phyloP scores from a whole-genome alignment of 2,797 vertebrate species.

The Allobates femoralis region DNA sequence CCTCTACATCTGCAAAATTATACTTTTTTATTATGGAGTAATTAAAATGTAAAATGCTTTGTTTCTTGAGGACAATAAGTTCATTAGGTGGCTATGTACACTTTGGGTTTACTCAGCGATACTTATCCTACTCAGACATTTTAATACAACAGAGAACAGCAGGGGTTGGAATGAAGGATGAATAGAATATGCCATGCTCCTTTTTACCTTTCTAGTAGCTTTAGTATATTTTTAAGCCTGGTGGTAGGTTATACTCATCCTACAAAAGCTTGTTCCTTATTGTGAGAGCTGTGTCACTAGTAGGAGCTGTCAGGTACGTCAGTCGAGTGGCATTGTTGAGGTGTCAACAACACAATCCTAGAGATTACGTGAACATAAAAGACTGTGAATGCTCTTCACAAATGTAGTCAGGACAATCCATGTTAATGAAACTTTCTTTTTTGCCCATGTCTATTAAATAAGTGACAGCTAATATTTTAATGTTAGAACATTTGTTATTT shows the following conservation, averaged over 20 bases:
- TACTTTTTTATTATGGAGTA: conserved; percentile 65
- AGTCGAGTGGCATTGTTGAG: conserved; percentile 76
- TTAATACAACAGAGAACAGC: conserved; percentile 65
- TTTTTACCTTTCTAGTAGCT: conserved; percentile 66
- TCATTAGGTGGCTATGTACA: conserved; percentile 70
- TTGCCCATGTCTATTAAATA: conserved; percentile 76
- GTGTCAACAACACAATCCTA: conserved; percentile 76
- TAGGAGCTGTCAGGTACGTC: conserved; percentile 78
- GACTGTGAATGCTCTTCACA: conserved; percentile 74
- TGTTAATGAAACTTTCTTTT: conserved; percentile 77
- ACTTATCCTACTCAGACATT: conserved; percentile 64
- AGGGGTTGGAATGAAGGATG: conserved; percentile 65
- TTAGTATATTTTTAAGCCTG: conserved; percentile 59
- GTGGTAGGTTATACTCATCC: conserved; percentile 73
- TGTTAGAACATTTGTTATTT: conserved; percentile 78
- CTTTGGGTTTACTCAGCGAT: conserved; percentile 68
- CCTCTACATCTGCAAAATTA: conserved; percentile 58
- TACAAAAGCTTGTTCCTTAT: conserved; percentile 70
- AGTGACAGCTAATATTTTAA: conserved; percentile 79
- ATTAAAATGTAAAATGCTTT: conserved; percentile 69
- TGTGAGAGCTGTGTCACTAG: conserved; percentile 72
- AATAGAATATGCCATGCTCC: conserved; percentile 56
- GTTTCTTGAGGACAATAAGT: conserved; percentile 64
- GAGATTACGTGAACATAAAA: conserved; percentile 78
- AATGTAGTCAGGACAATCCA: conserved; percentile 75